Conservation (phyloP, 2,888 invertebrate species). For the Drosophila cracens region DNA sequence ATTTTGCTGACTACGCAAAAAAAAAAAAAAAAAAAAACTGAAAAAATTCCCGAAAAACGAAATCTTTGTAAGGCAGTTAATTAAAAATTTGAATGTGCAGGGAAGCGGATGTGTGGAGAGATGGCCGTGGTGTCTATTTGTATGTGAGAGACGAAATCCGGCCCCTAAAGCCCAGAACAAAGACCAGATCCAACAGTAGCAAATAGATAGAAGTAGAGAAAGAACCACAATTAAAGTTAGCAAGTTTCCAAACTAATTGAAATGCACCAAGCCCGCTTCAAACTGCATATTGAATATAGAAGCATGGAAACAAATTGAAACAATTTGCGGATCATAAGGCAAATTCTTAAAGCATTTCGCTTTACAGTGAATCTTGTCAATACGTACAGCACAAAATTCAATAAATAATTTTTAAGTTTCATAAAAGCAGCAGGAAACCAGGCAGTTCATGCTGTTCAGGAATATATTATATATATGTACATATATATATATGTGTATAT, state of each 20-base stretch:
- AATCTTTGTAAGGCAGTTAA: conserved; percentile 78
- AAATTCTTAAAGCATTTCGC: background rate
- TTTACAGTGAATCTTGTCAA: background rate
- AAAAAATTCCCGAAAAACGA: conserved; percentile 44
- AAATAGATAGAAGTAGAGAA: background rate
- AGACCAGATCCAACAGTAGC: conserved; percentile 9
- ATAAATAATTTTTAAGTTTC: background rate
- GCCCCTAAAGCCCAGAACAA: conserved; percentile 23
- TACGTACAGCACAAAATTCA: background rate
- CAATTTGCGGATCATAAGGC: background rate
- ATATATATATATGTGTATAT: background rate
- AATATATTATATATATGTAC: background rate
- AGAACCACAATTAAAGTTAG: conserved; percentile 41
- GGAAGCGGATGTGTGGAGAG: conserved; percentile 12
- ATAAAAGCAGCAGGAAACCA: background rate
- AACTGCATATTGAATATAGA: background rate
- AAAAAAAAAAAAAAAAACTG: conserved; percentile 14
- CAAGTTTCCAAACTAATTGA: conserved; percentile 20
- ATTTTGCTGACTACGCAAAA: conserved; percentile 31
- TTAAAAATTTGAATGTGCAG: conserved; percentile 62
- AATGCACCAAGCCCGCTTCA: conserved; percentile 6
- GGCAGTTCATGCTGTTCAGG: background rate
- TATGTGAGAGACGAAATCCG: conserved; percentile 16
- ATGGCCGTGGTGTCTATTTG: background rate
- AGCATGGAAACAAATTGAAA: background rate